Evolutionary conservation across 2,113 vertebrate species (phyloP).

Genomic region (Sprattus sprattus): DNA sequence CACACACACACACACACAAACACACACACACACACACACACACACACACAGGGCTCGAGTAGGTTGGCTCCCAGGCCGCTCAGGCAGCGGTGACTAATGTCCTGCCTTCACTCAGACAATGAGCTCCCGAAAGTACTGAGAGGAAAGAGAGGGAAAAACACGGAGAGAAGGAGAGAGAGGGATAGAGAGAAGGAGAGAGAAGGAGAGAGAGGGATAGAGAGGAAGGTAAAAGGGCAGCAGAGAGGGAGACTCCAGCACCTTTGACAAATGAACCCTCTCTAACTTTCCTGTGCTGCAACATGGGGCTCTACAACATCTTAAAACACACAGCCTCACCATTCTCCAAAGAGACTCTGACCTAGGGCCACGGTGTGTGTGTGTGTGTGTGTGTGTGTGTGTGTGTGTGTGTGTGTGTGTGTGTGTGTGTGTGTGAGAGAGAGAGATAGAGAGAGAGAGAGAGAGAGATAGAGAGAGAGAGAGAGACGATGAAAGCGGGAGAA

Average conservation of each 20-base stretch:
- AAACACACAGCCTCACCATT: slow-evolving; percentile 54
- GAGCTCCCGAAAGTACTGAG: slow-evolving; percentile 73
- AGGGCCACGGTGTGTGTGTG: slow-evolving; percentile 57
- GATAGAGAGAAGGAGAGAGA: slow-evolving; percentile 43
- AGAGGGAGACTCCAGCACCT: slow-evolving; percentile 78
- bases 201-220: slow-evolving; percentile 14
- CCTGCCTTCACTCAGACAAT: slow-evolving; percentile 86
- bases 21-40: neutral
- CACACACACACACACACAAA: neutral
- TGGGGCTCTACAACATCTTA: slow-evolving; percentile 80
- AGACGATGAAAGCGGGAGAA: slow-evolving; percentile 36
- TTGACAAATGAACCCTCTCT: slow-evolving; percentile 95
- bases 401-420: slow-evolving; percentile 39
- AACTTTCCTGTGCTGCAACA: slow-evolving; percentile 79
- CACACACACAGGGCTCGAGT: neutral
- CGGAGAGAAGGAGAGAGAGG: slow-evolving; percentile 41
- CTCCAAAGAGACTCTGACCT: slow-evolving; percentile 60
- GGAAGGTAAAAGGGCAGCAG: slow-evolving; percentile 63
- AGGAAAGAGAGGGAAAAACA: slow-evolving; percentile 32
- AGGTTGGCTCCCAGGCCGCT: slow-evolving; percentile 75
- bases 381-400: slow-evolving; percentile 29
- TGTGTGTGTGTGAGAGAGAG: slow-evolving; percentile 18
- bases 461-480: neutral
- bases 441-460: neutral
- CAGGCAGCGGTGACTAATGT: slow-evolving; percentile 94